Conservation (phyloP, 2,888 invertebrate species). For the Mimumesa dahlbomi region DNA sequence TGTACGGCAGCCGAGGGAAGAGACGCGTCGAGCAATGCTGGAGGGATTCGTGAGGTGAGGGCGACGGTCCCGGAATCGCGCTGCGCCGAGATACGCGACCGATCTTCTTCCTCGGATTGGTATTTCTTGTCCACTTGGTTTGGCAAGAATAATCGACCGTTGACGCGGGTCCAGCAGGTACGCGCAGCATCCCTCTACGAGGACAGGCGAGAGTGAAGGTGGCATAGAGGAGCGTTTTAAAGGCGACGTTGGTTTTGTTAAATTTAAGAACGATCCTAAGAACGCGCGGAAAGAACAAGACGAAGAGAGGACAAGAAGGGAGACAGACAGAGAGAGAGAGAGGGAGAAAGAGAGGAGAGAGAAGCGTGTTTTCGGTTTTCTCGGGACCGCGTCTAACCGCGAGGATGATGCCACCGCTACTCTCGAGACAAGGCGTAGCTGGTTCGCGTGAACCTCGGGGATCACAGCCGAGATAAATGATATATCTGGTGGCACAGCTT, state of each 20-base stretch:
- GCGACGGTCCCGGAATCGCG: conserved; percentile 48
- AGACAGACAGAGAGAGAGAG: conserved; percentile 11
- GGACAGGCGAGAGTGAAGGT: too few species aligned
- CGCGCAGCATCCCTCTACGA: conserved; percentile 43
- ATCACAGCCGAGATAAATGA: conserved; percentile 27
- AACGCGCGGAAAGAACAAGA: too few species aligned
- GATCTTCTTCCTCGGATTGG: conserved; percentile 18
- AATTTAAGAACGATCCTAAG: too few species aligned
- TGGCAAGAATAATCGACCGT: conserved; percentile 17
- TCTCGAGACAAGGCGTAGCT: conserved; percentile 18
- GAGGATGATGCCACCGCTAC: conserved; percentile 33
- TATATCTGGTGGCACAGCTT: conserved; percentile 2
- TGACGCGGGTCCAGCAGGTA: conserved; percentile 17
- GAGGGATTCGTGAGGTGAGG: conserved; percentile 63
- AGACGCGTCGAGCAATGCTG: conserved; percentile 53
- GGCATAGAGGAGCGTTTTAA: too few species aligned
- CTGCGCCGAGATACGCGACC: conserved; percentile 40
- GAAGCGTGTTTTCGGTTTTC: not conserved
- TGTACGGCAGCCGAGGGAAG: conserved; percentile 39
- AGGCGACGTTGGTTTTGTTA: too few species aligned
- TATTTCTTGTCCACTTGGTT: conserved; percentile 11
- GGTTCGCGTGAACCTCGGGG: conserved; percentile 23
- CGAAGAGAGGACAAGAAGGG: not conserved
- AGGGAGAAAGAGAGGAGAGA: conserved; percentile 5
- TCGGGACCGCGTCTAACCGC: not conserved